Evolutionary conservation across 2,113 vertebrate species (phyloP).

Genomic region (Lepisosteus oculatus): DNA sequence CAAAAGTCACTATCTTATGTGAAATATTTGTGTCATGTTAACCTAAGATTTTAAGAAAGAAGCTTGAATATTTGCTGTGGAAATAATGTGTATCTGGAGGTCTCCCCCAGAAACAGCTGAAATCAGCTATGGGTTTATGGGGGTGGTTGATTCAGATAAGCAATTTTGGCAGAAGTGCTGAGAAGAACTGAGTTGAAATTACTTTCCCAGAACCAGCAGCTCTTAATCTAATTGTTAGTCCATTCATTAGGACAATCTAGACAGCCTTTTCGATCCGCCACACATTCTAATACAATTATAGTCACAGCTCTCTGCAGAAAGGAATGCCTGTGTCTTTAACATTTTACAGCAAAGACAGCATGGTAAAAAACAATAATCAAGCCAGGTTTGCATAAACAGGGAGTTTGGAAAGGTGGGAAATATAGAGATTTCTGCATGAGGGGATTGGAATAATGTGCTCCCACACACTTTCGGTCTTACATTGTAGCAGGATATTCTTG

Average conservation of each 20-base stretch:
- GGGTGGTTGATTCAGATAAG: not conserved
- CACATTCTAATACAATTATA: slow-evolving; percentile 24
- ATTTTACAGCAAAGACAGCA: not conserved
- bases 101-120: too few relatives aligned
- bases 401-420: not conserved
- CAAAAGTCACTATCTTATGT: too few relatives aligned
- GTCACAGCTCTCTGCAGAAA: not conserved
- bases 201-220: slow-evolving; percentile 13
- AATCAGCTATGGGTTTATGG: not conserved
- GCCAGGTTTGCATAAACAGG: too few relatives aligned
- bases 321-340: slow-evolving; percentile 30
- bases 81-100: too few relatives aligned
- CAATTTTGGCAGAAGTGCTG: not conserved
- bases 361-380: too few relatives aligned
- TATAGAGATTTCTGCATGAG: not conserved
- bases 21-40: too few relatives aligned
- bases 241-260: not conserved
- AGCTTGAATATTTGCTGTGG: too few relatives aligned
- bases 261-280: slow-evolving; percentile 11
- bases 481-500: too few relatives aligned
- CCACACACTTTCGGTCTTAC: too few relatives aligned
- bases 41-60: too few relatives aligned
- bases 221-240: slow-evolving; percentile 18
- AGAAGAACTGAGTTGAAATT: too few relatives aligned
- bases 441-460: too few relatives aligned